Base-by-base conservation (phyloP, 2,797 vertebrate genomes). In the Chelon auratus region DNA sequence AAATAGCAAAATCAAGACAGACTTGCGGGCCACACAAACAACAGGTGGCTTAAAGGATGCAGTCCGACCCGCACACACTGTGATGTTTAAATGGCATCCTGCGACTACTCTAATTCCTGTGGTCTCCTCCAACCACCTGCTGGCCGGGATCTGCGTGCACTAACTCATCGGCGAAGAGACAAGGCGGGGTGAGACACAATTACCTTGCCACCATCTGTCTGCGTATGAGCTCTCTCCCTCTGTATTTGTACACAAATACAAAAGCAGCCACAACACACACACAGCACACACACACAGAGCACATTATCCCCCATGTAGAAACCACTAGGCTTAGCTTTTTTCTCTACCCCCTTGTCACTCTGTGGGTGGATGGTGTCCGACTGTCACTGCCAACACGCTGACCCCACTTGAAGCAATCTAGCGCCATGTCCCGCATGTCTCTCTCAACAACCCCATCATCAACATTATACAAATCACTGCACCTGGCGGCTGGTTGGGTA, bases 131-230 rank as follows among this genome's bases (percentile, higher is more conserved):
- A 54, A 81, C 74, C 74, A 72, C 72, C 69, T 24, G 55, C 78
- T 68, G 66, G 78, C 72, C 78, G 55, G 42, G 20, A 45, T 1
- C 64, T 13, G 62, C 58, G 62, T 61, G 71, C 75, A 66, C 62
- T 66, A 74, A 87, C 85, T 85, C 82, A 78, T 83, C 77, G 75
- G 63, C 68, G 58, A 62, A 48, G 68, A 68, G 65, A 70, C 72
- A 12, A 69, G 47, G 75, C 65, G 63, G 77, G 71, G 61, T 65
- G 83, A 87, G 83, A 86, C 56, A 81, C 82, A 87, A 86, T 92
- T 86, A 89, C 79, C 71, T 80, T 64, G 33, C 77, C 75, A 77
- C 79, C 71, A 80, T 90, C 78, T 83, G 80, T 83, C 76, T 67
- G 65, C 68, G 43, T 67, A 39, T 50, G 70, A 40, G 43, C 55